Conservation (phyloP, 2,888 invertebrate species). For the Lapara coniferarum region DNA sequence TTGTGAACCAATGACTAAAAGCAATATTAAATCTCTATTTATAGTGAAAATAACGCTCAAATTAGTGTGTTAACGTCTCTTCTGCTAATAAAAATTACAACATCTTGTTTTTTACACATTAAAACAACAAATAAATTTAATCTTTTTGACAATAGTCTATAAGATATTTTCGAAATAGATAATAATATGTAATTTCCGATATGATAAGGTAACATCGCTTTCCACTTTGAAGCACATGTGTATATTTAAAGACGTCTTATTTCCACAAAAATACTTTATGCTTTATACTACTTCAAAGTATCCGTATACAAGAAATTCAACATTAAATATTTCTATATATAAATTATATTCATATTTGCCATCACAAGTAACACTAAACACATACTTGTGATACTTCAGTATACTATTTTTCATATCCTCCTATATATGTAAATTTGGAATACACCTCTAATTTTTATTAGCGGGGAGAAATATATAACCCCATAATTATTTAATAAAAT, state of each 20-base stretch:
- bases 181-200: neutral
- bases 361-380: neutral
- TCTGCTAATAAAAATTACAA: constrained; percentile 55
- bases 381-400: constrained; percentile 20
- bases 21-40: constrained; percentile 64
- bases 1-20: constrained; percentile 66
- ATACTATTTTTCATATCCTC: constrained; percentile 19
- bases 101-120: neutral
- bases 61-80: constrained; percentile 62
- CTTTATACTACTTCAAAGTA: neutral
- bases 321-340: constrained; percentile 23
- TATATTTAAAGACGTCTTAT: neutral
- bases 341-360: neutral
- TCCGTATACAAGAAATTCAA: neutral
- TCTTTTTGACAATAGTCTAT: neutral
- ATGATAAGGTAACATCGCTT: neutral
- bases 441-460: constrained; percentile 52
- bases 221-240: neutral
- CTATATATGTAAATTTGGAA: constrained; percentile 30
- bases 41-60: constrained; percentile 72
- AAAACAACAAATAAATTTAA: neutral
- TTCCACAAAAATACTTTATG: neutral
- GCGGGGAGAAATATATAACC: constrained; percentile 53
- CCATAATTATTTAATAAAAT: constrained; percentile 65
- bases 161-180: neutral